Base-by-base conservation (phyloP, 35 echinoderm and acorn worm genomes). In the Ophioderma brevispina region DNA sequence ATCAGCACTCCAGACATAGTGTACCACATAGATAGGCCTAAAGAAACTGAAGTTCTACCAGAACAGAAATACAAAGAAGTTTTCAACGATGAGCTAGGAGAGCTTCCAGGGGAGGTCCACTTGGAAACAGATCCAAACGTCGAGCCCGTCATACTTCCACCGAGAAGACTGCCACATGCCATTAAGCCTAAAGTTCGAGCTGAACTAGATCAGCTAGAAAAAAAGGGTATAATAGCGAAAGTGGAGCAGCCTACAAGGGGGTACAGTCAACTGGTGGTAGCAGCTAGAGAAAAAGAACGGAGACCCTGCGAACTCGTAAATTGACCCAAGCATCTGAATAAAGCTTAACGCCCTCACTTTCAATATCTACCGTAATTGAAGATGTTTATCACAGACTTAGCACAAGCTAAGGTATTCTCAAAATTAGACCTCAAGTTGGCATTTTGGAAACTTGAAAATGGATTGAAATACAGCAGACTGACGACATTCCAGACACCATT, bases 371-470 rank as follows among this genome's bases (percentile, higher is more conserved):
- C 1, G 85, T 40, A 0, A 78, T 92, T 25, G 84, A 92, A 1
- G 82, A 87, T 38, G 49, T 79, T 6, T 21, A 86, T 4, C 83
- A n/a, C 82, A 49, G 84, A 92, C 0, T 36, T 92, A 76, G 31
- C 10, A 50, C 35, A 76, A 39, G 89, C 89, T 32, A 83, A 91
- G 31, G 39, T 84, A 14, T 85, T 84, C 59, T 84, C 33, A 23
- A 42, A 80, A 39, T 90, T 84, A 37, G 91, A 92, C 80, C 43
- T 40, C 2, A 64, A 25, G 79, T 36, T 81, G 79, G 84, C 37
- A n/a, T 92, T 87, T 37, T 87, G 91, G 84, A 83, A 87, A 19
- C 76, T 92, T 4, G 36, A 87, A 56, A 37, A 80, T 8, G 42
- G 56, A 87, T 19, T 50, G 87, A 42, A 87, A 42, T 80, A 8